Conservation (phyloP, 2,797 vertebrate species). For the Choloepus didactylus region DNA sequence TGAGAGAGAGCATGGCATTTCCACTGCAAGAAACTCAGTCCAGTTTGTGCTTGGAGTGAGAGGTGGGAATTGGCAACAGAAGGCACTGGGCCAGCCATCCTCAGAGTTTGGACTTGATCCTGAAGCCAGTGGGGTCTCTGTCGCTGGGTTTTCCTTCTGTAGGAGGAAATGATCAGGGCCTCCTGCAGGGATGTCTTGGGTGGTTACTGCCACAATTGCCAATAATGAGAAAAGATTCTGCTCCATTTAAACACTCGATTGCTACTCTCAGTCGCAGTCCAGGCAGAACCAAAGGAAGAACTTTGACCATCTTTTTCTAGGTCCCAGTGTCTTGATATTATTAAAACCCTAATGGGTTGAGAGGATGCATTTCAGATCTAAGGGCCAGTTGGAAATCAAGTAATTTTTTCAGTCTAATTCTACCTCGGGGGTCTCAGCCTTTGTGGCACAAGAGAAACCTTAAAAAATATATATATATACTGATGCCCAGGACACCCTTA, state of each 20-base stretch:
- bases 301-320: background rate
- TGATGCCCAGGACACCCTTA: background rate
- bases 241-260: background rate
- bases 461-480: background rate
- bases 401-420: slow-evolving; percentile 44
- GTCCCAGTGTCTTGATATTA: background rate
- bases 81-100: background rate
- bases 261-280: background rate
- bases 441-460: slow-evolving; percentile 1
- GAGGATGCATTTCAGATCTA: background rate
- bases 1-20: slow-evolving; percentile 21
- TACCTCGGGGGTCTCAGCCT: background rate
- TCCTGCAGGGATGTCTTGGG: background rate
- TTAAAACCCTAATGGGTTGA: background rate
- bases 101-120: background rate
- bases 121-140: background rate
- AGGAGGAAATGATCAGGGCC: background rate
- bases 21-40: background rate
- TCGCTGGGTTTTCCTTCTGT: slow-evolving; percentile 1
- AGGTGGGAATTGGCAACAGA: background rate
- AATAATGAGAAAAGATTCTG: background rate
- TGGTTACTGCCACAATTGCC: background rate
- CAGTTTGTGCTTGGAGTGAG: background rate
- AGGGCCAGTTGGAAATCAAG: background rate
- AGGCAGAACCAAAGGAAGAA: background rate